A percentile compares a stretch with the other conserved stretches of the same genome.
Conservation (phyloP, 2,113 vertebrate species). For the Engraulis encrasicolus region DNA sequence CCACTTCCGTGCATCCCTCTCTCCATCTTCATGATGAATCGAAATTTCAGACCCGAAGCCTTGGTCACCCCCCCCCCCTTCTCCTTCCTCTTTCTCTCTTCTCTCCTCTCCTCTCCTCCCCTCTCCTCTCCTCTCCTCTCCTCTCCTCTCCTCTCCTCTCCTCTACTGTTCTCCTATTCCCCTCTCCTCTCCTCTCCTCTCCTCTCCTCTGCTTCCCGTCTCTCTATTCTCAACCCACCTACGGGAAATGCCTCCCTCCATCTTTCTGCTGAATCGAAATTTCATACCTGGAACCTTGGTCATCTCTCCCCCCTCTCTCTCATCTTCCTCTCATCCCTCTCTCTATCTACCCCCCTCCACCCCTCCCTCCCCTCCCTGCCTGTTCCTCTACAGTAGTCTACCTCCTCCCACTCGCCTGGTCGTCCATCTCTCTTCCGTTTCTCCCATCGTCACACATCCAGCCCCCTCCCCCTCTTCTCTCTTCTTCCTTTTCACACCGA, state of each 20-base stretch:
- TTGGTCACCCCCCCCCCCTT: constrained; percentile 31
- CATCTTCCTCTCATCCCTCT: constrained; percentile 34
- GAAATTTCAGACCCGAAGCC: constrained; percentile 64
- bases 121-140: constrained; percentile 49
- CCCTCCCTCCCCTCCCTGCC: background rate
- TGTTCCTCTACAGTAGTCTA: too few species aligned
- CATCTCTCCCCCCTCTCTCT: background rate
- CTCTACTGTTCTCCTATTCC: too few species aligned
- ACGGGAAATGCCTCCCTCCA: background rate
- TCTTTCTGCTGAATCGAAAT: too few species aligned
- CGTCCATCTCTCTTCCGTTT: too few species aligned
- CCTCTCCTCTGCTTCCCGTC: background rate
- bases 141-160: constrained; percentile 43
- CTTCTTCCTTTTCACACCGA: too few species aligned
- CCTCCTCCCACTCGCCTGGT: too few species aligned
- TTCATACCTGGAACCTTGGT: too few species aligned
- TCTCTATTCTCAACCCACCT: background rate
- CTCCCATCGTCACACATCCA: too few species aligned
- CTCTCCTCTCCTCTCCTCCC: constrained; percentile 37
- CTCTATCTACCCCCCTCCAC: constrained; percentile 35
- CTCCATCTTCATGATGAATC: constrained; percentile 72
- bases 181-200: constrained; percentile 28
- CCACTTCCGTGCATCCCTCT: background rate
- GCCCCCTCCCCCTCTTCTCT: too few species aligned
- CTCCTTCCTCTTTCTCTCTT: constrained; percentile 27